Conservation (phyloP, 2,888 invertebrate genomes). For the Lepidonotus clava region DNA sequence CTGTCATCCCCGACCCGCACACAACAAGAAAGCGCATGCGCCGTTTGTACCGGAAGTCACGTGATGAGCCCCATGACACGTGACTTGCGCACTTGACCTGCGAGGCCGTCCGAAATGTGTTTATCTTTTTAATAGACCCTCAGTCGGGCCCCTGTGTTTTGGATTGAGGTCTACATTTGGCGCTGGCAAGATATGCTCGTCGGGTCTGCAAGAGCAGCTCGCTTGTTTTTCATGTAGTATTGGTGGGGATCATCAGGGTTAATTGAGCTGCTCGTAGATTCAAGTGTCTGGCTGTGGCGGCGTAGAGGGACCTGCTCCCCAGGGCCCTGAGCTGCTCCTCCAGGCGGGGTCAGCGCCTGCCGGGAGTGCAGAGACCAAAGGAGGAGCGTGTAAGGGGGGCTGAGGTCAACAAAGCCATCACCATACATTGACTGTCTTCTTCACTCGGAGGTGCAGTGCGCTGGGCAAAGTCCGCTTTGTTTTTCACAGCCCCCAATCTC, state of each 20-base stretch:
- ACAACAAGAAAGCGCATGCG: slow-evolving; percentile 52
- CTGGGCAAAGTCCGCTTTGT: slow-evolving; percentile 12
- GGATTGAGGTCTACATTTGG: background rate
- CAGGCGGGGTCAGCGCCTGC: background rate
- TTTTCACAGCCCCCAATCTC: background rate
- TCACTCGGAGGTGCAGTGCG: background rate
- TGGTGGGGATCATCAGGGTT: background rate
- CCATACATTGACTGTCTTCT: background rate
- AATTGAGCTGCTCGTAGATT: slow-evolving; percentile 28
- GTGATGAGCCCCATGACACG: slow-evolving; percentile 49
- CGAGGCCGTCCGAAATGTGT: slow-evolving; percentile 36
- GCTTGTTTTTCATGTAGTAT: background rate
- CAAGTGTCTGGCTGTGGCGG: slow-evolving; percentile 41
- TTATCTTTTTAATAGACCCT: slow-evolving; percentile 45
- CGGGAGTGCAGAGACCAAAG: background rate
- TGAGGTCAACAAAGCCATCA: slow-evolving; percentile 16
- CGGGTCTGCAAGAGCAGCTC: slow-evolving; percentile 24
- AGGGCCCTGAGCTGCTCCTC: background rate
- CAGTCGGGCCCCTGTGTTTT: too few relatives aligned
- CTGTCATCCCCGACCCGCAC: slow-evolving; percentile 42
- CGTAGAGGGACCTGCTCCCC: background rate
- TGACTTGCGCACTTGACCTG: slow-evolving; percentile 52
- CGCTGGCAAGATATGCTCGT: slow-evolving; percentile 11
- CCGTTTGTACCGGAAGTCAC: slow-evolving; percentile 44
- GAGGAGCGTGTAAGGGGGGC: background rate